Percentiles rank a stretch among this genome's conserved stretches.
Evolutionary conservation across 1,140 invertebrate genomes (phyloP).

Genomic region (Ceratosolen fusciceps): DNA sequence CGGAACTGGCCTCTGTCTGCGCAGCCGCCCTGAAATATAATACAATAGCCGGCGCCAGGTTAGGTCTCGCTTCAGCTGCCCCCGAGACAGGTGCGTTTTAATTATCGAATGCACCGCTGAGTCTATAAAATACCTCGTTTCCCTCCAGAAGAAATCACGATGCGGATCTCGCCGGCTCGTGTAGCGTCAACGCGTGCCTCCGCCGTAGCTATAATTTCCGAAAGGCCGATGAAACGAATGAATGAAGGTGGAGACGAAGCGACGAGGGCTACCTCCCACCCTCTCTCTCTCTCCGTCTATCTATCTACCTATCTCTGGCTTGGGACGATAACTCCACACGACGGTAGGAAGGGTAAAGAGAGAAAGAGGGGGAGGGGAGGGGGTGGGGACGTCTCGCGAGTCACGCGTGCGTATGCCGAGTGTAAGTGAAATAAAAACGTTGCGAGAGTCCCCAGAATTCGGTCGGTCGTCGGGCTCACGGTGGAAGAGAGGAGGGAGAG

Average conservation of each 20-base stretch:
- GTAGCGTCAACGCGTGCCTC: background rate
- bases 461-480: background rate
- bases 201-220: slow-evolving; percentile 23
- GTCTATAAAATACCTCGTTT: slow-evolving; percentile 24
- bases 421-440: slow-evolving; percentile 35
- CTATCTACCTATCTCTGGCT: background rate
- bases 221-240: slow-evolving; percentile 18
- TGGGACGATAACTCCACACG: too few species aligned
- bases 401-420: background rate
- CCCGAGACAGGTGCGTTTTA: slow-evolving; percentile 23
- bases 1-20: background rate
- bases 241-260: background rate
- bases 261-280: background rate
- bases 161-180: background rate
- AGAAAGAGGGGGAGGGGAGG: too few species aligned
- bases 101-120: slow-evolving; percentile 36
- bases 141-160: slow-evolving; percentile 18
- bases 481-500: background rate
- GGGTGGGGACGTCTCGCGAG: background rate
- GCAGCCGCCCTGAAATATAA: background rate
- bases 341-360: slow-evolving; percentile 7
- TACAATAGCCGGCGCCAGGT: slow-evolving; percentile 12
- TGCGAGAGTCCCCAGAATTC: slow-evolving; percentile 7
- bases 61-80: background rate
- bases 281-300: background rate